A percentile compares a stretch with the other conserved stretches of the same genome.
These are phyloP conservation scores for Cossypha polioptera DNA, from an alignment of 2,797 vertebrate species.

Conservation along the genomic window DNA sequence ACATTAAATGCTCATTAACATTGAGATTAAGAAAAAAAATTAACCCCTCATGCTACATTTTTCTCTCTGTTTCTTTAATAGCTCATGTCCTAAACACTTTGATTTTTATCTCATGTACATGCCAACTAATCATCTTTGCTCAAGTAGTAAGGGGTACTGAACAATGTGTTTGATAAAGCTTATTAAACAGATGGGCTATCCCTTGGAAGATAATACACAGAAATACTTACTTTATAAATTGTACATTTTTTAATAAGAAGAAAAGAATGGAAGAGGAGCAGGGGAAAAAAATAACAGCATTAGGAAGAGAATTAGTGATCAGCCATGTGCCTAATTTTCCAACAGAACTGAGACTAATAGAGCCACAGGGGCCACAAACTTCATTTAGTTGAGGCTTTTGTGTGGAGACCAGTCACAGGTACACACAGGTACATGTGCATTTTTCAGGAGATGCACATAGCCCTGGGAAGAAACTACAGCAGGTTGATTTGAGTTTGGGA, in stretches of 20 bases:
- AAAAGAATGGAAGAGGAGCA: not conserved
- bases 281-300: not conserved
- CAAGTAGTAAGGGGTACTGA: not conserved
- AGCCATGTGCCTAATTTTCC: not conserved
- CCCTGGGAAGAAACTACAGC: not conserved
- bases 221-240: not conserved
- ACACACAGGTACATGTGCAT: not conserved
- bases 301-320: not conserved
- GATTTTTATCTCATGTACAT: not conserved
- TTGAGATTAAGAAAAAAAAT: not conserved
- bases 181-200: not conserved
- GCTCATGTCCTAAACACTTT: not conserved
- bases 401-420: not conserved
- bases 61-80: slow-evolving; percentile 31
- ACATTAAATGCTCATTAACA: slow-evolving; percentile 33
- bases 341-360: not conserved
- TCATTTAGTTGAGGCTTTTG: not conserved
- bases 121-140: slow-evolving; percentile 18
- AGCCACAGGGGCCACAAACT: not conserved
- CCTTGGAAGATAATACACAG: not conserved
- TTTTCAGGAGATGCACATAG: not conserved
- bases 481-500: not conserved
- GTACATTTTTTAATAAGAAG: not conserved
- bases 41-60: not conserved
- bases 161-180: not conserved